Conservation (phyloP, 2,113 vertebrate species). For the Cyphotilapia sp. region DNA sequence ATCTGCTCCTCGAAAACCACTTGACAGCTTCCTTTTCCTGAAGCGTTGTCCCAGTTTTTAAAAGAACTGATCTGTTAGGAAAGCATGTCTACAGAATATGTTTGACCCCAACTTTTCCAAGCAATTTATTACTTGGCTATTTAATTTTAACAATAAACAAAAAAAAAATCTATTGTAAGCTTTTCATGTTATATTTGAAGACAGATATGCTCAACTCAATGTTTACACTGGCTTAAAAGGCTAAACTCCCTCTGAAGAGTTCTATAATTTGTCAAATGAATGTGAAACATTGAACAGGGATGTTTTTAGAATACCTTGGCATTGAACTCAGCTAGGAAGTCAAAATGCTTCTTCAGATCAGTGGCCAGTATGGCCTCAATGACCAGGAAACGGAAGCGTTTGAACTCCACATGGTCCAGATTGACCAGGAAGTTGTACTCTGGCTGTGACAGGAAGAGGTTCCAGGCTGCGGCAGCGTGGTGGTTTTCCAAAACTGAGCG, state of each 20-base stretch:
- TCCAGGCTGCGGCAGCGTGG: slow-evolving; percentile 95
- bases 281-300: neutral
- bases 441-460: slow-evolving; percentile 91
- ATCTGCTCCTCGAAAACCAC: neutral
- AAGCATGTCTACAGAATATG: neutral
- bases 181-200: neutral
- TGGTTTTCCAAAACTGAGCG: slow-evolving; percentile 97
- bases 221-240: neutral
- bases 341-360: slow-evolving; percentile 98
- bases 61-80: neutral
- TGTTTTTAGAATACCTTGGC: slow-evolving; percentile 78
- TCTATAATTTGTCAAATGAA: neutral
- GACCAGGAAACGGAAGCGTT: slow-evolving; percentile 96
- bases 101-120: neutral
- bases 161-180: neutral
- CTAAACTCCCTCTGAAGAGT: neutral
- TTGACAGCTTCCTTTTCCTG: neutral
- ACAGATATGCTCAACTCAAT: neutral
- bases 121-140: neutral
- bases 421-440: slow-evolving; percentile 95
- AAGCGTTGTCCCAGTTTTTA: neutral
- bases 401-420: slow-evolving; percentile 94
- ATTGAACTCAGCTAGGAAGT: slow-evolving; percentile 95
- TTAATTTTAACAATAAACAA: neutral
- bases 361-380: slow-evolving; percentile 98